These are phyloP conservation scores for Pardosa pseudoannulata DNA, from an alignment of 2,888 invertebrate genomes.

Conservation along the genomic window DNA sequence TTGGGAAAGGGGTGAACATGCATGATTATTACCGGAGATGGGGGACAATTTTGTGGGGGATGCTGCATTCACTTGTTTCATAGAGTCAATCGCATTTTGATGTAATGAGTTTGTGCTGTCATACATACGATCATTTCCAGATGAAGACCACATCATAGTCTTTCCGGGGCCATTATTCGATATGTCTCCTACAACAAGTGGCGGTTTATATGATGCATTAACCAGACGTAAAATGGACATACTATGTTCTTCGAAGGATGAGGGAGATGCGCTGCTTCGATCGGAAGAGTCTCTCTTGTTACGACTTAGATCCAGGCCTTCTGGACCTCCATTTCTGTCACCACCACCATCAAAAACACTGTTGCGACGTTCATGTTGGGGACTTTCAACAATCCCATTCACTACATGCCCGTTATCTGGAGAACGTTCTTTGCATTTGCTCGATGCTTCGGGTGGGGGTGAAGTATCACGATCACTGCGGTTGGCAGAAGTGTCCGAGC, in stretches of 20 bases:
- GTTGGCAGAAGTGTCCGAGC: constrained; percentile 32
- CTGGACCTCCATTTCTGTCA: constrained; percentile 24
- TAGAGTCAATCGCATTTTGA: constrained; percentile 22
- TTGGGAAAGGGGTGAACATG: constrained; percentile 24
- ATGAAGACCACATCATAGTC: constrained; percentile 64
- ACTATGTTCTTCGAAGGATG: constrained; percentile 42
- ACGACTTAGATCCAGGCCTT: constrained; percentile 46
- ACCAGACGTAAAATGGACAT: constrained; percentile 31
- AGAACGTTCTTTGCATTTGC: constrained; percentile 24
- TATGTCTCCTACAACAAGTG: constrained; percentile 69
- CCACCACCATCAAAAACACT: constrained; percentile 72
- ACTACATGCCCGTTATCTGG: constrained; percentile 35
- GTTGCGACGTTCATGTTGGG: constrained; percentile 58
- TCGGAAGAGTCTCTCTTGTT: constrained; percentile 30
- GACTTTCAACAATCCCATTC: constrained; percentile 53
- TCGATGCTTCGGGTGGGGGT: constrained; percentile 7
- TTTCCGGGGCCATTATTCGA: constrained; percentile 60
- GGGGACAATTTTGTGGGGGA: constrained; percentile 56
- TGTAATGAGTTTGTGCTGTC: constrained; percentile 53
- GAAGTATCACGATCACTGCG: constrained; percentile 36
- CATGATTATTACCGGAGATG: constrained; percentile 22
- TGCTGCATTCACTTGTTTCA: constrained; percentile 36
- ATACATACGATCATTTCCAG: constrained; percentile 27
- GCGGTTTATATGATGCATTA: constrained; percentile 29
- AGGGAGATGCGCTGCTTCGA: constrained; percentile 37